Conservation (phyloP, 2,113 vertebrate species). For the Epinephelus cyanopodus region DNA sequence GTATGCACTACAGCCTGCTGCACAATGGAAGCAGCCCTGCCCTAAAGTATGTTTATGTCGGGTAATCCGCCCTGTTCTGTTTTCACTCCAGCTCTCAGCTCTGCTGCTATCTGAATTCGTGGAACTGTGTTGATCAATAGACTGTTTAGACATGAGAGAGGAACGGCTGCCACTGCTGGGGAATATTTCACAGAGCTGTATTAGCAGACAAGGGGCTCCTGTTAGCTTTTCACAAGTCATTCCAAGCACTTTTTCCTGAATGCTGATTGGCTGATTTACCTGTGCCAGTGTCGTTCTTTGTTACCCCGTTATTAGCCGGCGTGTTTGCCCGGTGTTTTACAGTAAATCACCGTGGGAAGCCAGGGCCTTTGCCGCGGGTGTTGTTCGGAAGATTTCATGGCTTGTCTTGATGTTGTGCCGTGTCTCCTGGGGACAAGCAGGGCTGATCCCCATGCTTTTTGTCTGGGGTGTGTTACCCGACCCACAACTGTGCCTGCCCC, state of each 20-base stretch:
- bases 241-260: constrained; percentile 54
- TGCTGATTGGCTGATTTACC: constrained; percentile 75
- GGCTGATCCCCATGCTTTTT: constrained; percentile 75
- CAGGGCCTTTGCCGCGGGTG: constrained; percentile 58
- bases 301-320: constrained; percentile 49
- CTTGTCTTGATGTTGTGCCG: constrained; percentile 79
- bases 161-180: constrained; percentile 32
- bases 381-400: constrained; percentile 83
- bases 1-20: constrained; percentile 23
- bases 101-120: constrained; percentile 44
- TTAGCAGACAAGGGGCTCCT: constrained; percentile 67
- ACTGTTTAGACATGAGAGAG: constrained; percentile 46
- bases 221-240: constrained; percentile 79
- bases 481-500: constrained; percentile 55
- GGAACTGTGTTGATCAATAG: constrained; percentile 61
- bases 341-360: constrained; percentile 88
- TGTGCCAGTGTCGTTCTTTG: constrained; percentile 69
- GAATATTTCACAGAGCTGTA: constrained; percentile 70
- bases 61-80: constrained; percentile 56
- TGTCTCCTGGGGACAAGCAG: constrained; percentile 68
- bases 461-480: constrained; percentile 77
- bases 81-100: constrained; percentile 41
- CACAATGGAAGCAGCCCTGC: constrained; percentile 20
- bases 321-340: constrained; percentile 78
- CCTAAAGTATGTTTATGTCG: constrained; percentile 48